These are phyloP conservation scores for Carterocephalus palaemon DNA, from an alignment of 2,888 invertebrate genomes.

Conservation along the genomic window DNA sequence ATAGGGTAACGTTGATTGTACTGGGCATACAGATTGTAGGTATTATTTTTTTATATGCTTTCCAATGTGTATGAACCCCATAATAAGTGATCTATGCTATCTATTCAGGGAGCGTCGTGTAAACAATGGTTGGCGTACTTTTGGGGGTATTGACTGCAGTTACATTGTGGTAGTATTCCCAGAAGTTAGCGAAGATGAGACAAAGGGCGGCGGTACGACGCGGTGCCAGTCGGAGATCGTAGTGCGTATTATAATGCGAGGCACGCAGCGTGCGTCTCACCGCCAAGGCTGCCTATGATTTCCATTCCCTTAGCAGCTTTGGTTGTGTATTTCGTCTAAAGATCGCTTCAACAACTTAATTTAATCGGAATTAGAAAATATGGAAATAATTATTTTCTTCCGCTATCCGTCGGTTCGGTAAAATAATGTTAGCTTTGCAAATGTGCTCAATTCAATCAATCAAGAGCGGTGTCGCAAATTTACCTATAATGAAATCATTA, in stretches of 20 bases:
- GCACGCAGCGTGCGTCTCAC: constrained; percentile 47
- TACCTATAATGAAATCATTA: constrained; percentile 2
- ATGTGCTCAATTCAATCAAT: no score
- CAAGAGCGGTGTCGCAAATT: constrained; percentile 1
- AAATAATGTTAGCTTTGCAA: no score
- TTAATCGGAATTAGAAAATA: constrained; percentile 15
- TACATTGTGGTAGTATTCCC: constrained; percentile 35
- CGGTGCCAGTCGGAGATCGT: constrained; percentile 44
- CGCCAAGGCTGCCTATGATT: constrained; percentile 51
- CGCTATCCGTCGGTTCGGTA: not conserved
- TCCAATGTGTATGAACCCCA: no score
- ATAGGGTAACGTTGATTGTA: no score
- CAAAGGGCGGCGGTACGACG: constrained; percentile 45
- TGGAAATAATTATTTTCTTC: not conserved
- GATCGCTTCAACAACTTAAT: not conserved
- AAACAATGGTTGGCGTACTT: constrained; percentile 39
- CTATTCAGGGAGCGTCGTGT: constrained; percentile 12
- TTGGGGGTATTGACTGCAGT: constrained; percentile 46
- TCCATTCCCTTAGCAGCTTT: constrained; percentile 29
- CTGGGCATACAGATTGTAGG: no score
- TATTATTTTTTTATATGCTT: no score
- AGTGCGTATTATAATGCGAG: constrained; percentile 51
- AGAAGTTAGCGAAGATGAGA: constrained; percentile 37
- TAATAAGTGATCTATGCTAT: no score
- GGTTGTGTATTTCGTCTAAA: constrained; percentile 29